Percentiles rank a stretch among this genome's conserved stretches.
Evolutionary conservation across 2,797 vertebrate genomes (phyloP).

Genomic region (Tympanoctomys barrerae): DNA sequence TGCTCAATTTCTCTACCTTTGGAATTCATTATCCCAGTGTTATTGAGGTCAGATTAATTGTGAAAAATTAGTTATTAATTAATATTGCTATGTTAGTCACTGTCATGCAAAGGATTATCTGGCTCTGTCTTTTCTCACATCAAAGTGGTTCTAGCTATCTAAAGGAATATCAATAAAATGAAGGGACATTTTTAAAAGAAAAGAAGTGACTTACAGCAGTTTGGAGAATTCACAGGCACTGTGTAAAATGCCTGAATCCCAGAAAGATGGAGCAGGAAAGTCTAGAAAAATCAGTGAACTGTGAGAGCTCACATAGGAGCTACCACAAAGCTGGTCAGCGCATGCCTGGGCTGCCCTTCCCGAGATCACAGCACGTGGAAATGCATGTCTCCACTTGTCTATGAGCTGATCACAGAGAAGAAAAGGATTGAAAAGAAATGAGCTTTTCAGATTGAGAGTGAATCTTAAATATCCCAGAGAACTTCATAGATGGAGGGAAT

Average conservation of each 20-base stretch:
- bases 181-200: not conserved
- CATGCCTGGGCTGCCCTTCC: not conserved
- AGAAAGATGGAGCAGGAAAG: not conserved
- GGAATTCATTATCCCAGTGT: not conserved
- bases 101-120: not conserved
- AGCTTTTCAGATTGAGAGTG: not conserved
- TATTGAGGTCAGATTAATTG: not conserved
- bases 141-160: not conserved
- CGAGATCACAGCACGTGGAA: not conserved
- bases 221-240: not conserved
- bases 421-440: constrained; percentile 15
- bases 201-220: not conserved
- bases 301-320: not conserved
- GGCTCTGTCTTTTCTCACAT: not conserved
- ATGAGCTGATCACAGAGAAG: not conserved
- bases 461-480: constrained; percentile 43
- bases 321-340: not conserved
- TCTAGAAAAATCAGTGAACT: not conserved
- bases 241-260: not conserved
- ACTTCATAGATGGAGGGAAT: not conserved
- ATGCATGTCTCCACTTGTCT: not conserved
- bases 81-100: not conserved
- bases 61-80: not conserved
- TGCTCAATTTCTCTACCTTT: not conserved
- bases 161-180: constrained; percentile 9